Evolutionary conservation across 2,888 invertebrate species (phyloP), one percentile per base, ranked within the genome.

Genomic region (Achlya flavicornis): DNA sequence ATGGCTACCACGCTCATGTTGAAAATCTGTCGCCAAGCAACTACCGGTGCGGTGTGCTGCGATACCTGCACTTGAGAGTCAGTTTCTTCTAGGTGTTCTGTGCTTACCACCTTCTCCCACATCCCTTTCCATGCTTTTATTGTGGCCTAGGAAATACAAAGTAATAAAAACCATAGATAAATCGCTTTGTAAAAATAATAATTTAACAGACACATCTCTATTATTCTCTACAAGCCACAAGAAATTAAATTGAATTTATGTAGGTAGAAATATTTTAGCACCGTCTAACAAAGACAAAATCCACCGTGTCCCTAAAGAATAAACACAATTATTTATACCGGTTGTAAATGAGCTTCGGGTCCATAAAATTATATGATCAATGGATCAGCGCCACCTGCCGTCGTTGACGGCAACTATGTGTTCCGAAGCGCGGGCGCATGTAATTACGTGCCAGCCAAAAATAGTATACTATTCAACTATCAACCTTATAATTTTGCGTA

Each of bases 311-410:
- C 66, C 64, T 63, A 72, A 72, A 78, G 78, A 80, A 78, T 77
- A 77, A 78, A 81, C 72, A 72, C 64, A 69, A 76, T 80, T 81
- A 85, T 86, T 86, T 84, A 88, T 81, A 73, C 73, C 70, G 72
- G 76, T 77, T 82, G 75, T 86, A 86, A 88, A 86, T 78, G 76
- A 77, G 72, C 75, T 75, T 65, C 73, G 73, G 75, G 66, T 70
- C 79, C 83, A 84, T 88, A 85, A 87, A 88, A 87, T 83, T 88
- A 87, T 84, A 89, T 85, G 83, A 85, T 81, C 85, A 82, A 80
- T 83, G 76, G 80, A 75, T 72, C 72, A 83, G 77, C 85, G 89
- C 87, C 89, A 89, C 89, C 89, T 89, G 89, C 81, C 81, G 78
- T 62, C 73, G 73, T 69, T 66, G 71, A 73, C 72, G 63, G 74